Percentiles rank a stretch among this genome's conserved stretches.
phyloP scores from a whole-genome alignment of 2,113 vertebrate species.

The Myanophis thanlyinensis region DNA sequence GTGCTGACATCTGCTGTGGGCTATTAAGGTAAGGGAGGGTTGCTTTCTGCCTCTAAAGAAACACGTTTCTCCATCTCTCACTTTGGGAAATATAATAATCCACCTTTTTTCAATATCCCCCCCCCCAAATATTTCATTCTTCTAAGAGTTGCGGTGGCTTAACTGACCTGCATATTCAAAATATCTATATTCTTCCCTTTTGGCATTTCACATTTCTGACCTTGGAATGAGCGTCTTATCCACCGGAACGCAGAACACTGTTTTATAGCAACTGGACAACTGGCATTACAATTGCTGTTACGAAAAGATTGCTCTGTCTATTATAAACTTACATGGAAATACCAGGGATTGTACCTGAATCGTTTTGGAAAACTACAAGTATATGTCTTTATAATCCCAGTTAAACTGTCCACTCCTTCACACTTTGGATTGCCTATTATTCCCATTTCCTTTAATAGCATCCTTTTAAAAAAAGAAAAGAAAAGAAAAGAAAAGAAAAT shows the following conservation, averaged over 20 bases:
- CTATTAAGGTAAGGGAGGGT: too few relatives aligned
- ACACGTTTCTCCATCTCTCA: too few relatives aligned
- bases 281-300: not conserved
- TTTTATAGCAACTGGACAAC: not conserved
- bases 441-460: conserved; percentile 49
- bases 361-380: conserved; percentile 11
- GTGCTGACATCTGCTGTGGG: too few relatives aligned
- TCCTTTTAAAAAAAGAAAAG: conserved; percentile 17
- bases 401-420: not conserved
- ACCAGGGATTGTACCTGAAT: not conserved
- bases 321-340: not conserved
- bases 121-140: too few relatives aligned
- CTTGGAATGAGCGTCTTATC: not conserved
- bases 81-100: too few relatives aligned
- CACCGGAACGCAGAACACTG: not conserved
- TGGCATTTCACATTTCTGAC: not conserved
- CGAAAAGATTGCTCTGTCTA: not conserved
- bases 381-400: conserved; percentile 37
- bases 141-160: too few relatives aligned
- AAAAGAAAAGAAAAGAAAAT: too few relatives aligned
- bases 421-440: conserved; percentile 38
- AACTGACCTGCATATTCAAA: too few relatives aligned
- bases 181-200: too few relatives aligned
- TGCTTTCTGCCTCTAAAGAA: too few relatives aligned
- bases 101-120: too few relatives aligned